Base-by-base conservation (phyloP, 2,888 invertebrate species). In the Macrostomum cliftonense region DNA sequence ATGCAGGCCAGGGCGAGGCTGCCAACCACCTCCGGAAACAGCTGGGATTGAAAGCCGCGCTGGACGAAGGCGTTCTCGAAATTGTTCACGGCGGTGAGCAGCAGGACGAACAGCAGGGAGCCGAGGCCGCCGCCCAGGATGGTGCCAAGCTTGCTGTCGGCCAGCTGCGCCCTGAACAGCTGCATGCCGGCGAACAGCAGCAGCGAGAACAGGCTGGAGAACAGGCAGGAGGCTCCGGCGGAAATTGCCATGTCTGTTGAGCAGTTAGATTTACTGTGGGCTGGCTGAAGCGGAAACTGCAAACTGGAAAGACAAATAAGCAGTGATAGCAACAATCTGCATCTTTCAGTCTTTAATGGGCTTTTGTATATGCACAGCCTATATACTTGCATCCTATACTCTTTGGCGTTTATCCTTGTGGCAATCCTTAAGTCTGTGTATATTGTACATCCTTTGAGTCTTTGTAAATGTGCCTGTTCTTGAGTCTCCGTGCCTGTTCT, bases 161-260 rank as follows among this genome's bases (percentile, higher is more conserved):
- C 77, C 49, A 91, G 72, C 75, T 82, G 78, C 14, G 78, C 77
- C 63, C 80, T 81, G 65, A 85, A 87, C 75, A 88, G 82, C 73
- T 89, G 88, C 81, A 91, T 83, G 47, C 82, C 82, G 58, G 85
- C 87, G 72, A 89, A 86, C 59, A 87, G 74, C 11, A 88, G 74
- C 37, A 88, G 76, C 11, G 83, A 78, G 59, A 87, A 70, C 57
- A 87, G 81, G 38, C 80, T 77, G 1, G 88, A 81, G 58, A 88
- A 53, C 39, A 69, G 54, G 51, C 64, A 63, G 4, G 72, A 72
- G 13, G 63, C 53, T 12, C 61, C 62, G 47, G 64, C 63, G n/a
- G 69, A 64, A 13, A 68, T 63, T 49, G 67, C 71, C 50, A 50
- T 50, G 39, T 43, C 5, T 9, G 21, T 9, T 17, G 21, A 43